phyloP scores from a whole-genome alignment of 2,797 vertebrate genomes.

The Podarcis lilfordi region DNA sequence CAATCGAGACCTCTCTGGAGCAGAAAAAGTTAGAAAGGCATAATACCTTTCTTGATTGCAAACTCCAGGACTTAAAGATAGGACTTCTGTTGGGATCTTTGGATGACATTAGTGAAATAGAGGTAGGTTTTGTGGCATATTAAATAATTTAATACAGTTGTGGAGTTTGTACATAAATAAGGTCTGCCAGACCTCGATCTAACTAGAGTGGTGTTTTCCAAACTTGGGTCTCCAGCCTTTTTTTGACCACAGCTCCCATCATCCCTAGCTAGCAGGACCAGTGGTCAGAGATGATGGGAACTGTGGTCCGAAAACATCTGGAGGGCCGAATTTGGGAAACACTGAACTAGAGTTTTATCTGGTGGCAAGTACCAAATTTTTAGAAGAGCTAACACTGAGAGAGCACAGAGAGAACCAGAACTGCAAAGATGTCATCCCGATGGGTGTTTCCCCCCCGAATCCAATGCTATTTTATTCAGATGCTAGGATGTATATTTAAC shows the following conservation, averaged over 20 bases:
- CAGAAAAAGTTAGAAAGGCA: slow-evolving; percentile 85
- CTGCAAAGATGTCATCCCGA: background rate
- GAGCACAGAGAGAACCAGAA: background rate
- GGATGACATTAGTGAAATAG: slow-evolving; percentile 87
- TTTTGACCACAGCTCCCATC: too few relatives aligned
- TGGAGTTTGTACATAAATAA: background rate
- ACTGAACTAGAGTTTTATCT: background rate
- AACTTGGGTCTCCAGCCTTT: too few relatives aligned
- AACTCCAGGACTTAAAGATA: slow-evolving; percentile 86
- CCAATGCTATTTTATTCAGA: background rate
- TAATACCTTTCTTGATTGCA: slow-evolving; percentile 90
- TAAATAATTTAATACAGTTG: background rate
- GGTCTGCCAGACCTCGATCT: background rate
- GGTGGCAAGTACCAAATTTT: background rate
- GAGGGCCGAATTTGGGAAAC: too few relatives aligned
- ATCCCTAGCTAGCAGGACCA: too few relatives aligned
- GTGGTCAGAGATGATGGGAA: too few relatives aligned
- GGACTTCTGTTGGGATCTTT: slow-evolving; percentile 84
- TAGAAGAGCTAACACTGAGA: background rate
- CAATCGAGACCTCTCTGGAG: slow-evolving; percentile 83
- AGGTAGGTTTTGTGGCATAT: slow-evolving; percentile 76
- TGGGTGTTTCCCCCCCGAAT: background rate
- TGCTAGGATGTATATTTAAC: background rate
- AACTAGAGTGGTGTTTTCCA: background rate
- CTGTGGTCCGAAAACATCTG: too few relatives aligned